These are phyloP conservation scores for Dendrocopos noguchii DNA, from an alignment of 2,113 vertebrate species.

Conservation along the genomic window DNA sequence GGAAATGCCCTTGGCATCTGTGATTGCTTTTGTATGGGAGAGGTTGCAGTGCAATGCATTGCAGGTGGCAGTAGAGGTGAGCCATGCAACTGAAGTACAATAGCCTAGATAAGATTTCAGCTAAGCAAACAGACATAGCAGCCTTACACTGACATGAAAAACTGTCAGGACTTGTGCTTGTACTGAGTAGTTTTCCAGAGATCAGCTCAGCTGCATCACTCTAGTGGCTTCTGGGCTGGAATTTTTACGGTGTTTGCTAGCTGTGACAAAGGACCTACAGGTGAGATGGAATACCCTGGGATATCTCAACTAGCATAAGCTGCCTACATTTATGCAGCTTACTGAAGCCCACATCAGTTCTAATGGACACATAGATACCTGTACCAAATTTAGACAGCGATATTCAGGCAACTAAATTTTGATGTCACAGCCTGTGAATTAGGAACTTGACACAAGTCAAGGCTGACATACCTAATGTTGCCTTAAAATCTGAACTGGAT, in stretches of 20 bases:
- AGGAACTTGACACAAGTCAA: neutral
- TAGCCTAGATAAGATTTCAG: neutral
- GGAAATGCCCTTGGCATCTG: neutral
- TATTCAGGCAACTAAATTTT: neutral
- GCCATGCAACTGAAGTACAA: neutral
- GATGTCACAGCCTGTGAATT: neutral
- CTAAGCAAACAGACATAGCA: neutral
- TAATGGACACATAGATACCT: neutral
- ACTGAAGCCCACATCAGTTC: neutral
- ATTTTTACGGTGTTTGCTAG: neutral
- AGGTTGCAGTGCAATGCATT: neutral
- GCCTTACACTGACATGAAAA: neutral
- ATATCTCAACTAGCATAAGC: neutral
- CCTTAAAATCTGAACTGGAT: neutral
- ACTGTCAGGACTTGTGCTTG: neutral
- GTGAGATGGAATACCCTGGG: neutral
- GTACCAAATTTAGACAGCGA: neutral
- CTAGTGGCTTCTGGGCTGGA: neutral
- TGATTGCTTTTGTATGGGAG: neutral
- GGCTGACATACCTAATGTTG: neutral
- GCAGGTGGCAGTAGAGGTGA: neutral
- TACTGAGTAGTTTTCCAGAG: neutral
- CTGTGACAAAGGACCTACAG: neutral
- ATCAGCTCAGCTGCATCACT: neutral
- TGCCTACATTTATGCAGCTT: neutral